Percentiles rank a stretch among this genome's conserved stretches.
phyloP scores from a whole-genome alignment of 1,140 invertebrate genomes.

The Phymorhynchus buccinoides region DNA sequence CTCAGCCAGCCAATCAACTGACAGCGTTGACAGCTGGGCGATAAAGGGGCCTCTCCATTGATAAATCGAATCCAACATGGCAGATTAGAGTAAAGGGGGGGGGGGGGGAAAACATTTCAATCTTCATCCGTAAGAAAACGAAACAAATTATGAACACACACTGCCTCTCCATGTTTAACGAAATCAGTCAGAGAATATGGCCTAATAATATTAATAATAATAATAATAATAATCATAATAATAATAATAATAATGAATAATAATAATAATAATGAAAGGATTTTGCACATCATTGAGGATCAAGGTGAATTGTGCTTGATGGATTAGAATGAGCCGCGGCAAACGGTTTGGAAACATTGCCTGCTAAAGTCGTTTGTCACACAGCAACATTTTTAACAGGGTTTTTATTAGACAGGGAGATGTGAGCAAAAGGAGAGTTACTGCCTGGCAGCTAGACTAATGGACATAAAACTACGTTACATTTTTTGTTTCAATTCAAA shows the following conservation, averaged over 20 bases:
- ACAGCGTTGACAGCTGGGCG: not conserved
- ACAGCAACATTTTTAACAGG: not conserved
- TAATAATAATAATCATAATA: too few species aligned
- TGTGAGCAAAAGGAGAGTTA: not conserved
- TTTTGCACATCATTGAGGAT: not conserved
- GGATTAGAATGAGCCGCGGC: not conserved
- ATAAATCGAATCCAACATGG: not conserved
- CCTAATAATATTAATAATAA: too few species aligned
- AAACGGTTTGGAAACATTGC: slow-evolving; percentile 3
- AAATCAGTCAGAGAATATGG: not conserved
- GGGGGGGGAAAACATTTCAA: not conserved
- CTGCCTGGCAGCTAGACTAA: not conserved
- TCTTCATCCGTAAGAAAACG: not conserved
- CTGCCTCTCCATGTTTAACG: not conserved
- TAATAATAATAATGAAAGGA: not conserved
- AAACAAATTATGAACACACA: slow-evolving; percentile 1
- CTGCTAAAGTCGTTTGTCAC: not conserved
- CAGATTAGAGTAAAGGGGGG: slow-evolving; percentile 2
- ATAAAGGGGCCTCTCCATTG: not conserved
- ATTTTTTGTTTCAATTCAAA: not conserved
- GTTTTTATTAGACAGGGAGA: not conserved
- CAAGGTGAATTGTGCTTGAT: not conserved
- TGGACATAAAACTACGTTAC: not conserved
- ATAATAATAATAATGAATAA: too few species aligned
- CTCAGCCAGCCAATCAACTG: not conserved